phyloP scores from a whole-genome alignment of 2,888 invertebrate genomes.

The Xestoiulus laeticollis region DNA sequence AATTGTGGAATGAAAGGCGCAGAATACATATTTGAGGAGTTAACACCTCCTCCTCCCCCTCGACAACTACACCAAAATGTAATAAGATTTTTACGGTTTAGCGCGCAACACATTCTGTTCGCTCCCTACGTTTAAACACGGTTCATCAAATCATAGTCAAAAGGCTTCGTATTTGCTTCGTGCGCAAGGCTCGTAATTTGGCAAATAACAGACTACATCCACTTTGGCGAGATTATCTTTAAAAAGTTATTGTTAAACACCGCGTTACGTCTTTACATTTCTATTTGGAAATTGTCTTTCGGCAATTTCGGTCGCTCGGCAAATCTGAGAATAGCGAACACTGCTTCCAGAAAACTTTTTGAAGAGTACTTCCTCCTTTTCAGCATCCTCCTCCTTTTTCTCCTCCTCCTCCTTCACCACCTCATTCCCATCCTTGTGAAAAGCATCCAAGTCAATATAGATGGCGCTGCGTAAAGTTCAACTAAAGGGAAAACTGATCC shows the following conservation, averaged over 20 bases:
- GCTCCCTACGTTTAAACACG: conserved; percentile 3
- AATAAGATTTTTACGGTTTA: conserved; percentile 43
- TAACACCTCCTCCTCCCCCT: conserved; percentile 31
- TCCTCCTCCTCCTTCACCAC: too few species aligned
- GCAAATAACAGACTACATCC: conserved; percentile 34
- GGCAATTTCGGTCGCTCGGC: not conserved
- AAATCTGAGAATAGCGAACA: not conserved
- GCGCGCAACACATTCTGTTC: conserved; percentile 2
- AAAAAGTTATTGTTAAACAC: conserved; percentile 36
- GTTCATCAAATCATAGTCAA: conserved; percentile 43
- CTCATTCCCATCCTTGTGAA: too few species aligned
- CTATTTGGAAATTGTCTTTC: conserved; percentile 36
- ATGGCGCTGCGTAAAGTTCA: too few species aligned
- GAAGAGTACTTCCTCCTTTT: too few species aligned
- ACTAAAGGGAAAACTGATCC: too few species aligned
- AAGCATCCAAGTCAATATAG: too few species aligned
- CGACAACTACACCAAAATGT: conserved; percentile 34
- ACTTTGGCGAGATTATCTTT: conserved; percentile 39
- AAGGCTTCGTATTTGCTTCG: conserved; percentile 18
- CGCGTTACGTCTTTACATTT: conserved; percentile 3
- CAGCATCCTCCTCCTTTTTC: too few species aligned
- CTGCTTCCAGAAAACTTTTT: too few species aligned
- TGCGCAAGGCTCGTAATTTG: not conserved
- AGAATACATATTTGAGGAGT: conserved; percentile 43
- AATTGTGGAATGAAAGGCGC: conserved; percentile 22